Conservation (phyloP, 2,888 invertebrate species). For the Bombyx huttoni region DNA sequence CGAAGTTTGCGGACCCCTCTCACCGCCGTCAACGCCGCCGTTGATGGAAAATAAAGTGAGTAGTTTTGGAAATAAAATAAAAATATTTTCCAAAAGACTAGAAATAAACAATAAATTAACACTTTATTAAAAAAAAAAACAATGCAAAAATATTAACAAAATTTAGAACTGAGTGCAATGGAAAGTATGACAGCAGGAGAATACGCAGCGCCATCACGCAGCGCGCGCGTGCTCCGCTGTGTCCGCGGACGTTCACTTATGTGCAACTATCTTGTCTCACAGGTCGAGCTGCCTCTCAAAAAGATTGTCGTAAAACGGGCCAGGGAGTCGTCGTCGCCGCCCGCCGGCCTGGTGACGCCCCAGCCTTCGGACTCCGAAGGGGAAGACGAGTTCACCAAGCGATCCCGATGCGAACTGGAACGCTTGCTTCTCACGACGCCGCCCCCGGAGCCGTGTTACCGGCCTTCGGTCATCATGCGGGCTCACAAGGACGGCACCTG, state of each 20-base stretch:
- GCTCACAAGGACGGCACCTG: conserved; percentile 87
- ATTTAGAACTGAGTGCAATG: conserved; percentile 39
- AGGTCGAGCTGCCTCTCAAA: conserved; percentile 57
- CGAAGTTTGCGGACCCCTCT: conserved; percentile 72
- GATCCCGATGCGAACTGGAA: conserved; percentile 65
- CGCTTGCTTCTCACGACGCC: conserved; percentile 69
- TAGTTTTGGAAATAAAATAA: conserved; percentile 24
- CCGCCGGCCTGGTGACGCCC: conserved; percentile 77
- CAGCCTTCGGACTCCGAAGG: conserved; percentile 90
- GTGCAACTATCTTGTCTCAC: conserved; percentile 39
- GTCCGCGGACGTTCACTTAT: conserved; percentile 57
- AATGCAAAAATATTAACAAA: conserved; percentile 6
- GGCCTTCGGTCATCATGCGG: conserved; percentile 87
- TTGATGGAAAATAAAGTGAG: conserved; percentile 72
- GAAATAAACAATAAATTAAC: background rate
- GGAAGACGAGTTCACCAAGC: conserved; percentile 70
- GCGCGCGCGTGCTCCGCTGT: conserved; percentile 43
- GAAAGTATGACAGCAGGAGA: conserved; percentile 41
- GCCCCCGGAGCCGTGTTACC: conserved; percentile 65
- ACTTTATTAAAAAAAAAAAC: conserved; percentile 4
- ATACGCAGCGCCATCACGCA: conserved; percentile 48
- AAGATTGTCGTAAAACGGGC: conserved; percentile 50
- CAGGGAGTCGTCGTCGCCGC: conserved; percentile 38
- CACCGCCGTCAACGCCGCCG: conserved; percentile 82
- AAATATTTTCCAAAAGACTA: conserved; percentile 8